Evolutionary conservation across 2,888 invertebrate species (phyloP).

Genomic region (Hyles lineata): DNA sequence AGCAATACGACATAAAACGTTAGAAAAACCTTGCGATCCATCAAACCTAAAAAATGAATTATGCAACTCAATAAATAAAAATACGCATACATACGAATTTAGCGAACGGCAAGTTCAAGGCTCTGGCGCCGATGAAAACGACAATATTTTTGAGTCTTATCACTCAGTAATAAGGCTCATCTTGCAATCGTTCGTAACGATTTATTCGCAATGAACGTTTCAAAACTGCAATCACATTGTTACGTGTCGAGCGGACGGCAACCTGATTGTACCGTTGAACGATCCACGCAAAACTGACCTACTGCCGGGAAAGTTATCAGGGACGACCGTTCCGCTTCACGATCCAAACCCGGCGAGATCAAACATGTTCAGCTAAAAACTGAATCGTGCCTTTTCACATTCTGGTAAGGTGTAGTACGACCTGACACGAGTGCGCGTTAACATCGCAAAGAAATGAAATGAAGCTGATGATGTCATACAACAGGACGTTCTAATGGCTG

Average conservation of each 20-base stretch:
- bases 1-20: not conserved
- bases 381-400: slow-evolving; percentile 39
- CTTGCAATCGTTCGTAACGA: slow-evolving; percentile 50
- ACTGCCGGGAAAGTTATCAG: slow-evolving; percentile 82
- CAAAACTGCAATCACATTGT: slow-evolving; percentile 81
- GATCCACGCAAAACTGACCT: slow-evolving; percentile 83
- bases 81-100: slow-evolving; percentile 43
- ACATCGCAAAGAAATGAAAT: slow-evolving; percentile 57
- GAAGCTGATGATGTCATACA: slow-evolving; percentile 63
- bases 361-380: slow-evolving; percentile 46
- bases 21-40: not conserved
- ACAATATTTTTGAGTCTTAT: slow-evolving; percentile 45
- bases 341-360: slow-evolving; percentile 56
- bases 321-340: slow-evolving; percentile 72
- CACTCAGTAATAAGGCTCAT: slow-evolving; percentile 53
- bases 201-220: slow-evolving; percentile 67
- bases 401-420: slow-evolving; percentile 46
- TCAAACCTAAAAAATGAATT: slow-evolving; percentile 25
- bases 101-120: slow-evolving; percentile 69
- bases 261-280: slow-evolving; percentile 83
- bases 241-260: slow-evolving; percentile 75
- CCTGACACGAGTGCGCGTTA: slow-evolving; percentile 42
- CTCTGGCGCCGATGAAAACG: slow-evolving; percentile 41
- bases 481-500: slow-evolving; percentile 61
- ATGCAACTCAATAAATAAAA: slow-evolving; percentile 32